Percentiles rank a stretch among this genome's conserved stretches.
Conservation (phyloP, 2,113 vertebrate species). For the Dissostichus mawsoni region DNA sequence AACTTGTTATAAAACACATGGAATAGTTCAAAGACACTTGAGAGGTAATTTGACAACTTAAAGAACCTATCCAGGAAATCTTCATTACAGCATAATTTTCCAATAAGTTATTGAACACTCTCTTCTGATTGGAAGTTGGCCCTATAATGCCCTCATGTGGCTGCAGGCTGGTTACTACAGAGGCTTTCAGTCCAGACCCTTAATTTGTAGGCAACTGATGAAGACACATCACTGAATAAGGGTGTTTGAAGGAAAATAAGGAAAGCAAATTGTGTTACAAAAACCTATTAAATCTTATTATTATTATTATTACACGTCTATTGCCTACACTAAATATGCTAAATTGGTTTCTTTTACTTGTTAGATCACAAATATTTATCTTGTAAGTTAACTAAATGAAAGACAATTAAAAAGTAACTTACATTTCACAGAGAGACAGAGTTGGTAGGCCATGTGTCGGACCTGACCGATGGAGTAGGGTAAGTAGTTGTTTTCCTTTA, state of each 20-base stretch:
- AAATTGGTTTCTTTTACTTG: background rate
- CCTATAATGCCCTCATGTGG: constrained; percentile 39
- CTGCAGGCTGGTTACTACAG: background rate
- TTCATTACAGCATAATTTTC: background rate
- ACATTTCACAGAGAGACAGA: constrained; percentile 97
- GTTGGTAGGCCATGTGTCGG: constrained; percentile 95
- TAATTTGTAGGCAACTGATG: background rate
- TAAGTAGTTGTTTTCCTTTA: constrained; percentile 97
- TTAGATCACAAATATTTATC: background rate
- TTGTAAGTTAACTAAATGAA: background rate
- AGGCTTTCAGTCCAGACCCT: background rate
- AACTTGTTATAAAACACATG: background rate
- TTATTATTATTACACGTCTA: background rate
- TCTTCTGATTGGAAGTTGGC: background rate
- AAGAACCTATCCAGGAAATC: background rate
- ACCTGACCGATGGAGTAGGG: constrained; percentile 96
- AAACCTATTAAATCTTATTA: background rate
- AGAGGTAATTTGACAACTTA: background rate
- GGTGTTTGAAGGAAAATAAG: background rate
- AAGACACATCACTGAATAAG: no score
- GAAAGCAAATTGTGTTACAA: background rate
- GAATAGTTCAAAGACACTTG: background rate
- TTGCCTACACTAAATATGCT: background rate
- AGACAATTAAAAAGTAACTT: constrained; percentile 74
- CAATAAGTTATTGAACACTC: background rate